A percentile compares a stretch with the other conserved stretches of the same genome.
Conservation (phyloP, 2,888 invertebrate genomes). For the Chloromyia formosa region DNA sequence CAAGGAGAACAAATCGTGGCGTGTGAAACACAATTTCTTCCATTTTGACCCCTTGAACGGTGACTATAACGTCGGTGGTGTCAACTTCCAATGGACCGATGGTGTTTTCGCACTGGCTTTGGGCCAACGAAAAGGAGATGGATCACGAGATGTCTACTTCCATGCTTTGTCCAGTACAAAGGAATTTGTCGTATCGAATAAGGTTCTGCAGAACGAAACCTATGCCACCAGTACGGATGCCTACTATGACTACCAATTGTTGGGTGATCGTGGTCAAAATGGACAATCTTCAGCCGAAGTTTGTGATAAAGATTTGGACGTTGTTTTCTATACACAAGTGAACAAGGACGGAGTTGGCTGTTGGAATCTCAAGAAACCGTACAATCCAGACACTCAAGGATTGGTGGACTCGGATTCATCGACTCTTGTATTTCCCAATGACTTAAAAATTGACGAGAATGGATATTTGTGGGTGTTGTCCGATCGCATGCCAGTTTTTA, state of each 20-base stretch:
- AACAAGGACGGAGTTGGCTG: slow-evolving; percentile 82
- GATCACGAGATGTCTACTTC: slow-evolving; percentile 78
- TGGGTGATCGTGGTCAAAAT: slow-evolving; percentile 76
- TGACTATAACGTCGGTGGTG: slow-evolving; percentile 78
- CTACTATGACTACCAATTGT: slow-evolving; percentile 76
- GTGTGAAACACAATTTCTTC: slow-evolving; percentile 83
- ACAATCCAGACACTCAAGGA: slow-evolving; percentile 72
- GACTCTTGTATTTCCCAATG: slow-evolving; percentile 79
- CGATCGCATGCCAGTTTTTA: slow-evolving; percentile 78
- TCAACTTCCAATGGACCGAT: slow-evolving; percentile 88
- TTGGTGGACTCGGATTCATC: slow-evolving; percentile 74
- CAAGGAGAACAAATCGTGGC: slow-evolving; percentile 78
- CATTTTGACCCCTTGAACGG: slow-evolving; percentile 83
- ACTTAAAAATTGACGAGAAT: slow-evolving; percentile 73
- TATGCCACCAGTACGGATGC: slow-evolving; percentile 72
- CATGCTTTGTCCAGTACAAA: slow-evolving; percentile 82
- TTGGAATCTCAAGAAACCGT: slow-evolving; percentile 77
- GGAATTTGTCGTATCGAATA: slow-evolving; percentile 81
- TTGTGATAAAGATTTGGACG: slow-evolving; percentile 73
- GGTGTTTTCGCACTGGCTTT: slow-evolving; percentile 81
- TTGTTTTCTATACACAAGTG: slow-evolving; percentile 80
- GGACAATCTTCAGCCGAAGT: slow-evolving; percentile 80
- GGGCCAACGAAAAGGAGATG: slow-evolving; percentile 69
- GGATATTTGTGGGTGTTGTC: slow-evolving; percentile 79
- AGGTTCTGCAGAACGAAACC: slow-evolving; percentile 76